phyloP scores from a whole-genome alignment of 2,888 invertebrate genomes.

The Agriopis aurantiaria region DNA sequence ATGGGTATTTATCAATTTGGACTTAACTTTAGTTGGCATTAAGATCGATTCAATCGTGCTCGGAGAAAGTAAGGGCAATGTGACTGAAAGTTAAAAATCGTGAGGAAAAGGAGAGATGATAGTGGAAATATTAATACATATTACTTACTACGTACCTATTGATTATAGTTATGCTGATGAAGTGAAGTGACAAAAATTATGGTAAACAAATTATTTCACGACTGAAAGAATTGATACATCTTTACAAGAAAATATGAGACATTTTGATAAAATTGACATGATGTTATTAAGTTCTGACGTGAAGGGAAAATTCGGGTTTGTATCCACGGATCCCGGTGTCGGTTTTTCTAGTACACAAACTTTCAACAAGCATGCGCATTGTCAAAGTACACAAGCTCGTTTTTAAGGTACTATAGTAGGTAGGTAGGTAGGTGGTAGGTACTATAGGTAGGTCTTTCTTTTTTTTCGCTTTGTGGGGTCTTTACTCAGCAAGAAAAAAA shows the following conservation, averaged over 20 bases:
- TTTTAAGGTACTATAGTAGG: not conserved
- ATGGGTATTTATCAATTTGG: conserved; percentile 37
- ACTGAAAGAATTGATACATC: not conserved
- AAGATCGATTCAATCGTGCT: conserved; percentile 30
- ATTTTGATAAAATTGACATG: not conserved
- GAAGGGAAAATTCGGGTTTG: not conserved
- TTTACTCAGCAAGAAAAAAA: no score
- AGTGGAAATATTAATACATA: conserved; percentile 24
- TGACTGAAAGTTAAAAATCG: conserved; percentile 36
- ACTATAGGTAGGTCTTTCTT: no score
- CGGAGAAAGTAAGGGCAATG: conserved; percentile 35
- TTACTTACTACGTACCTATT: conserved; percentile 1
- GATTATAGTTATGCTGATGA: conserved; percentile 3
- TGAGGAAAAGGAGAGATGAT: conserved; percentile 36
- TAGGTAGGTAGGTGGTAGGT: no score
- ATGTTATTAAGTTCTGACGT: no score
- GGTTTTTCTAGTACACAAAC: no score
- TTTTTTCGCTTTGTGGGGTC: no score
- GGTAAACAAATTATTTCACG: not conserved
- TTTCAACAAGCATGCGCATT: no score
- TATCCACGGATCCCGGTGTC: not conserved
- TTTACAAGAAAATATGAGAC: not conserved
- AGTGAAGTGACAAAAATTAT: conserved; percentile 1
- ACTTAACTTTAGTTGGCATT: conserved; percentile 30
- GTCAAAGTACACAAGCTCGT: not conserved